Base-by-base conservation (phyloP, 2,888 invertebrate species). In the Acrocera orbiculus region DNA sequence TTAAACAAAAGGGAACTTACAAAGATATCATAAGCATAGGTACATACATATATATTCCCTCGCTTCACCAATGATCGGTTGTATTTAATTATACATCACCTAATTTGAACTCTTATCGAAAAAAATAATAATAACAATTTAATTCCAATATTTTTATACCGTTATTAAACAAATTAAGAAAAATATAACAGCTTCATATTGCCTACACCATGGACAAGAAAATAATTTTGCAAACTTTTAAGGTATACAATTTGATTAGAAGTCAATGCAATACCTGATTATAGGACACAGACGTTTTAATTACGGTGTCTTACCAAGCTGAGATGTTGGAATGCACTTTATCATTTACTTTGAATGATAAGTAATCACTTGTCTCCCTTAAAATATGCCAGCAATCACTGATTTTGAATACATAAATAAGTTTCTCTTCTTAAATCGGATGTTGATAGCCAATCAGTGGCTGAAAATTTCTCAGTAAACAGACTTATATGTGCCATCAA, bases 201-300 rank as follows among this genome's bases (percentile, higher is more conserved):
- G 28, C 14, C 11, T 20, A 13, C 11, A 15, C 7, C 34, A 17
- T n/a, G 4, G 14, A 27, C 15, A 27, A 25, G 20, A 27, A 27
- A 19, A 27, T 22, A 34, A 24, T 34, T 9, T n/a, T n/a, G 27
- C 20, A 6, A 23, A 34, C 34, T 28, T 34, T 34, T 34, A 34
- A 34, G 34, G 23, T 28, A 10, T 34, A 25, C 34, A 31, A 37
- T 37, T 34, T 37, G 37, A 37, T 37, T 37, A 34, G 37, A 31
- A 37, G 34, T 31, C 34, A 37, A 26, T 28, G 27, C 26, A 34
- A 31, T 23, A 32, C 24, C 32, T 17, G 25, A 32, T 28, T 36
- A 34, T 34, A 28, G 34, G 33, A 27, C 27, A 32, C 26, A 14
- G 34, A 23, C 20, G 27, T 30, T 16, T 22, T 28, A 17, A 30